Evolutionary conservation across 2,797 vertebrate species (phyloP).

Genomic region (Cirrhinus molitorella): DNA sequence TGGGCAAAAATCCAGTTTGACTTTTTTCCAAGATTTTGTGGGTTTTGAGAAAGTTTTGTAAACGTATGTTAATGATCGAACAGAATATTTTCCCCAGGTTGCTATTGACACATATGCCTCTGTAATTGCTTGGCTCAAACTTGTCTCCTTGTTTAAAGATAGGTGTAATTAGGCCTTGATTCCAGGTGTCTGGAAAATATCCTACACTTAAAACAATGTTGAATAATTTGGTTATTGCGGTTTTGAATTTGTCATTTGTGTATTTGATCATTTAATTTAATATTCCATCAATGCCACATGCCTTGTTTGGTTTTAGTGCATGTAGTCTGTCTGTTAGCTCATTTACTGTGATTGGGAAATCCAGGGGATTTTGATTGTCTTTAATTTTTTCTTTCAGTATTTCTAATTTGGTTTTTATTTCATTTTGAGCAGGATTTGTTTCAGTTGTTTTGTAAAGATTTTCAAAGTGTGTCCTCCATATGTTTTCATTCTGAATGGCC

Average conservation of each 20-base stretch:
- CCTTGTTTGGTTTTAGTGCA: not conserved
- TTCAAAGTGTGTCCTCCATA: too few relatives aligned
- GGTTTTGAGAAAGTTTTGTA: not conserved
- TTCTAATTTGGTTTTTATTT: not conserved
- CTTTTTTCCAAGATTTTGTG: not conserved
- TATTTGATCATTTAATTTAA: not conserved
- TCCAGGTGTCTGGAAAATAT: not conserved
- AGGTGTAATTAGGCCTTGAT: not conserved
- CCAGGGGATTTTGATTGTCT: not conserved
- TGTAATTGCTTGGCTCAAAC: too few relatives aligned
- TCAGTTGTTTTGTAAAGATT: not conserved
- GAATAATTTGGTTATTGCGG: too few relatives aligned
- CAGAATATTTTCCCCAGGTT: not conserved
- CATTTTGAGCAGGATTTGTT: not conserved
- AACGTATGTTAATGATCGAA: not conserved
- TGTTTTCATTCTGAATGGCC: not conserved
- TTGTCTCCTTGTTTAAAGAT: not conserved
- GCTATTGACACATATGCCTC: not conserved
- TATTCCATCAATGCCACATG: not conserved
- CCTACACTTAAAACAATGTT: not conserved
- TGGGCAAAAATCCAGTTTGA: not conserved
- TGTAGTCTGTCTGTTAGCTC: not conserved
- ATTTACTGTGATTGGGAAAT: slow-evolving; percentile 3
- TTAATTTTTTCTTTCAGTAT: not conserved
- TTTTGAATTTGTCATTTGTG: too few relatives aligned